These are phyloP conservation scores for Drosophila greeni DNA, from an alignment of 2,888 invertebrate species.

Conservation along the genomic window DNA sequence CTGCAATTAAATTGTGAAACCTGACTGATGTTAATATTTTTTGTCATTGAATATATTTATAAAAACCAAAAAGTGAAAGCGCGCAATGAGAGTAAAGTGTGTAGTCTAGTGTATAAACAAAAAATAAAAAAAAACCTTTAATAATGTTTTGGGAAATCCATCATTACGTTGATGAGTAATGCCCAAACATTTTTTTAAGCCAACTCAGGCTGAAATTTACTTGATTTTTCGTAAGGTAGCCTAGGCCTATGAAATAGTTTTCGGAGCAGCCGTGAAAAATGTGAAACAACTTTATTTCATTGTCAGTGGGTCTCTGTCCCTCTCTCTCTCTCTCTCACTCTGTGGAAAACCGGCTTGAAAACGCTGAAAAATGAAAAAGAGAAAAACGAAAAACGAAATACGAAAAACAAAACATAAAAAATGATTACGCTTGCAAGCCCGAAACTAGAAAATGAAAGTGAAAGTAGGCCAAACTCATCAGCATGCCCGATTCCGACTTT, in stretches of 20 bases:
- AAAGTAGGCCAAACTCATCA: slow-evolving; percentile 75
- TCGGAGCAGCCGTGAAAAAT: slow-evolving; percentile 63
- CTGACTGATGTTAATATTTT: slow-evolving; percentile 55
- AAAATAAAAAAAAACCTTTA: slow-evolving; percentile 6
- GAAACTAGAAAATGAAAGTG: slow-evolving; percentile 69
- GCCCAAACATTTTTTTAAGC: slow-evolving; percentile 48
- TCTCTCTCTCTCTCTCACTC: slow-evolving; percentile 8
- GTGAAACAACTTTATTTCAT: slow-evolving; percentile 68
- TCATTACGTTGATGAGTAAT: slow-evolving; percentile 53
- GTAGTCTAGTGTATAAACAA: slow-evolving; percentile 29
- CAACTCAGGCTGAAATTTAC: slow-evolving; percentile 16
- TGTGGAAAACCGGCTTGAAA: slow-evolving; percentile 62
- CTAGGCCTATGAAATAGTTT: slow-evolving; percentile 51
- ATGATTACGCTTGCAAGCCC: slow-evolving; percentile 42
- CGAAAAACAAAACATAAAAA: slow-evolving; percentile 29
- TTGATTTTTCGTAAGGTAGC: slow-evolving; percentile 2
- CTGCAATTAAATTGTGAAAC: slow-evolving; percentile 66
- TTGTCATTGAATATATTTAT: slow-evolving; percentile 59
- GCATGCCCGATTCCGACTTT: slow-evolving; percentile 50
- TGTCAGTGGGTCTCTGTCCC: slow-evolving; percentile 54
- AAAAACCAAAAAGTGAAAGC: slow-evolving; percentile 66
- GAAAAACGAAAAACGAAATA: slow-evolving; percentile 22
- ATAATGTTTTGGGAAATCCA: slow-evolving; percentile 35
- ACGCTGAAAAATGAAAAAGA: slow-evolving; percentile 14
- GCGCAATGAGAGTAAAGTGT: slow-evolving; percentile 26